Conservation (phyloP, 2,888 invertebrate species). For the Ceramica pisi region DNA sequence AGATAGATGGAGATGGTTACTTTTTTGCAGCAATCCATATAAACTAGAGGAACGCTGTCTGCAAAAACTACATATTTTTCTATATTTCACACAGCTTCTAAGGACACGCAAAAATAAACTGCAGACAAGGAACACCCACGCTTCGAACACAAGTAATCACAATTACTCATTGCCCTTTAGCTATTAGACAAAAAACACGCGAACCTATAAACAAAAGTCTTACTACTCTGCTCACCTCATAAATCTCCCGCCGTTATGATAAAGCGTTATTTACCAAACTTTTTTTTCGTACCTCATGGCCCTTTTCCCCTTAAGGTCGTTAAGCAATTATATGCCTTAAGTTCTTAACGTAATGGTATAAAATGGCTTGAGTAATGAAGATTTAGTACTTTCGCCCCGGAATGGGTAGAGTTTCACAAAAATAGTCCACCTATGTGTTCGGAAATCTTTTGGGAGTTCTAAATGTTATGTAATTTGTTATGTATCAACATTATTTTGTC, state of each 20-base stretch:
- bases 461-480: constrained; percentile 34
- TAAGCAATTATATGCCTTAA: constrained; percentile 67
- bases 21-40: no score
- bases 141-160: constrained; percentile 41
- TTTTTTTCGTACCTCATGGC: constrained; percentile 51
- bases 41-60: no score
- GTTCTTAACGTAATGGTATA: constrained; percentile 64
- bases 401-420: constrained; percentile 52
- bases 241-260: constrained; percentile 67
- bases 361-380: constrained; percentile 65
- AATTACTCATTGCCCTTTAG: constrained; percentile 50
- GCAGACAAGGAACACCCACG: constrained; percentile 1
- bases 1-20: no score
- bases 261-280: constrained; percentile 66
- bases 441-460: constrained; percentile 47
- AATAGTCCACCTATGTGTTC: constrained; percentile 60
- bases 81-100: no score
- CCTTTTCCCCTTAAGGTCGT: constrained; percentile 51
- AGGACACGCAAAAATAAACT: background rate
- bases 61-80: no score
- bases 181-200: constrained; percentile 64
- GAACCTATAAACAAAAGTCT: constrained; percentile 64
- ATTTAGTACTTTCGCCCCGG: constrained; percentile 54
- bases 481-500: constrained; percentile 21
- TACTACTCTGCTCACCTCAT: constrained; percentile 57